Evolutionary conservation across 2,797 vertebrate genomes (phyloP), one percentile per base, ranked within the genome.

Genomic region (Manis pentadactyla): DNA sequence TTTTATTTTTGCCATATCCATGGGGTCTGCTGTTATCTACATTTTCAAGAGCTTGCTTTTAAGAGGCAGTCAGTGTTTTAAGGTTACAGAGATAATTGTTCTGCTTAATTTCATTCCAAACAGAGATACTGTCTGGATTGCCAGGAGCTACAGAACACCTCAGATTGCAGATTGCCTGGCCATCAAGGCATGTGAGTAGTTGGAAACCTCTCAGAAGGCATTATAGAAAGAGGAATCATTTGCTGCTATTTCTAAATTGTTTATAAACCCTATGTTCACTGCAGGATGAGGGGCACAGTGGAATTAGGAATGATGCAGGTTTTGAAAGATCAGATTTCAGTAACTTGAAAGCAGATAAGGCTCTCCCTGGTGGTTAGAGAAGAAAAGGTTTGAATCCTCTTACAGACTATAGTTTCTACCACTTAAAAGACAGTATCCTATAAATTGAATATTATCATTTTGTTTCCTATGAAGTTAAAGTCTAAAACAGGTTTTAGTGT

Each of bases 11-110:
- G 29, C 9, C 25, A 11, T 42, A n/a, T 78, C 39, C 27, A 25
- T 93, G 29, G 25, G 29, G n/a, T 83, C 49, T 86, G 10, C n/a
- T 78, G 37, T 91, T 81, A 93, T 74, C n/a, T 64, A 13, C 34
- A 51, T 88, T 93, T 78, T 51, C 81, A 95, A 8, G 23, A 42
- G 74, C 19, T 93, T 93, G 34, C 31, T 95, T 73, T 77, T 74
- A 49, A 18, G 27, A 49, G 13, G n/a, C 23, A 21, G 23, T 77
- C 53, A 63, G 21, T 51, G 39, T 37, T 87, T 81, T 37, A 61
- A 61, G 23, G 23, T 46, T 66, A 19, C 18, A 85, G 46, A 69
- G 82, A 4, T 61, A 85, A 59, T 37, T 86, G 29, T 86, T 61
- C 39, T 73, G 15, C 51, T 63, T 69, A 61, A 87, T 93, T 92